Base-by-base conservation (phyloP, 2,888 invertebrate species). In the Sylvicola fuscatus region DNA sequence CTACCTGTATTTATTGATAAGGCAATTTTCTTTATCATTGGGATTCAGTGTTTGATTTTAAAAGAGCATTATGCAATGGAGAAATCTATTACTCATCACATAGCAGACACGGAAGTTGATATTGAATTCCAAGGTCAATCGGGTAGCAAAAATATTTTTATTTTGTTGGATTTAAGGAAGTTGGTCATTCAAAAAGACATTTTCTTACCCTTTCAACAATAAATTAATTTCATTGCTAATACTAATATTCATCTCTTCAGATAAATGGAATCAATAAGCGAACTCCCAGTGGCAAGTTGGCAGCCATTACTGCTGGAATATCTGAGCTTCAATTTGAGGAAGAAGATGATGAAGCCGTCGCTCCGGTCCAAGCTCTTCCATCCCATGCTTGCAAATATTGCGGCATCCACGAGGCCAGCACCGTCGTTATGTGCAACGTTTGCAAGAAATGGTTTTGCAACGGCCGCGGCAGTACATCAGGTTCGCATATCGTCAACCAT, bases 391-490 rank as follows among this genome's bases (percentile, higher is more conserved):
- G 97, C 69, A 92, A 93, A 55, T 98, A 99, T 56, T 99, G 98
- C 60, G 97, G 97, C 33, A 93, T 98, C 43, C 93, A 95, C 54
- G 95, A 97, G 54, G 93, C 92, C 1, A 76, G 84, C 43, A 90
- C 89, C 48, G 98, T 99, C 29, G 93, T 97, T 37, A 87, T 89
- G 79, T 99, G 98, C 61, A 95, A 95, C 55, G 73, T 86, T 40
- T 98, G 98, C 56, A 92, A 90, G 55, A 95, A 97, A 55, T 99
- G 98, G 98, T 99, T 99, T 56, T 99, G 98, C 59, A 99, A 99
- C 65, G 97, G 95, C 2, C 73, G 95, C 38, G 97, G 97, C 12
- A 93, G 89, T 53, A 95, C 95, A 2, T 92, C 93, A 1, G 97
- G 90, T 16, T 95, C 97, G 33, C 98, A 99, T 53, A 95, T 99